Percentiles rank a stretch among this genome's conserved stretches.
phyloP scores from a whole-genome alignment of 2,797 vertebrate genomes.

The Cossypha heuglini region DNA sequence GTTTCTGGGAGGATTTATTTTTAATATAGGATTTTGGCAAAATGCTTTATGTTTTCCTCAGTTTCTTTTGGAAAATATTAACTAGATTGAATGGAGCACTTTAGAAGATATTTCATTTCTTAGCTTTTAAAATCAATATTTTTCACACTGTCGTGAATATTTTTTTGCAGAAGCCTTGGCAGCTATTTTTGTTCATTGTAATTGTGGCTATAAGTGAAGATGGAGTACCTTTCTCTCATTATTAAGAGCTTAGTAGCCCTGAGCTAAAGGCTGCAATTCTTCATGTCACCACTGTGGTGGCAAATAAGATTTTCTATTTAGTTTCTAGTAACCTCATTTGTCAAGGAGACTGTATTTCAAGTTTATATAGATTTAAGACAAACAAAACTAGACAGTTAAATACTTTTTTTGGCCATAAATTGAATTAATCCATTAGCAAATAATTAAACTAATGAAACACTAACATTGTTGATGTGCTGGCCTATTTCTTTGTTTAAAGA shows the following conservation, averaged over 20 bases:
- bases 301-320: conserved; percentile 78
- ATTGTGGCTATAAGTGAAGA: conserved; percentile 71
- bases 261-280: conserved; percentile 78
- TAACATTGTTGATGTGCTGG: neutral
- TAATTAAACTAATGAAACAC: conserved; percentile 50
- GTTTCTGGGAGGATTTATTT: neutral
- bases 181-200: conserved; percentile 67
- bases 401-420: conserved; percentile 42
- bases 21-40: conserved; percentile 3
- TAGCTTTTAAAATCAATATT: conserved; percentile 78
- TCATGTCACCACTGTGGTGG: conserved; percentile 74
- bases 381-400: conserved; percentile 59
- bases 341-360: conserved; percentile 71
- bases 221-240: conserved; percentile 76
- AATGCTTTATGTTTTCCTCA: conserved; percentile 39
- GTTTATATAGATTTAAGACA: conserved; percentile 72
- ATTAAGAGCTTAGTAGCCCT: conserved; percentile 77
- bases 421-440: conserved; percentile 45
- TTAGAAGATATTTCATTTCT: conserved; percentile 72
- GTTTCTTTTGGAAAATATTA: conserved; percentile 70
- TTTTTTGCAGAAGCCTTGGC: conserved; percentile 63
- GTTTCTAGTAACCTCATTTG: conserved; percentile 75
- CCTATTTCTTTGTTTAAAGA: conserved; percentile 45
- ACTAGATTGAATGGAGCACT: conserved; percentile 57
- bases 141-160: conserved; percentile 74